These are phyloP conservation scores for Leptopilina boulardi DNA, from an alignment of 1,140 invertebrate genomes.

Conservation along the genomic window DNA sequence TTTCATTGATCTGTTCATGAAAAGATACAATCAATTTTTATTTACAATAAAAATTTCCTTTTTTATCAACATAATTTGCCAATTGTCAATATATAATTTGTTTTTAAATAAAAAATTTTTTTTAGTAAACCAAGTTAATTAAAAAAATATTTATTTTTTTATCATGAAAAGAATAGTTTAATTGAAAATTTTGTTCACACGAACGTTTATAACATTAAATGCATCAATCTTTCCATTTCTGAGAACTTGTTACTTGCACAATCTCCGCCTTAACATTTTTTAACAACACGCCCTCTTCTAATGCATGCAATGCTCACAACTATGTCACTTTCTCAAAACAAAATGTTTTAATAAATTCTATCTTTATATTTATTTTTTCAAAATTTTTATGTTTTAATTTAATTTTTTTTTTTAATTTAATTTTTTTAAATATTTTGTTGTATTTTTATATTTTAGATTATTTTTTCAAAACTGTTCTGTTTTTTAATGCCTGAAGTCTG, in stretches of 20 bases:
- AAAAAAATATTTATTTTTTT: no score
- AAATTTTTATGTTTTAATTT: neutral
- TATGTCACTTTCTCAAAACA: neutral
- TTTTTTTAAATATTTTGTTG: neutral
- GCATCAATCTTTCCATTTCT: slow-evolving; percentile 33
- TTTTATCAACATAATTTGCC: no score
- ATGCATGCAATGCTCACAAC: neutral
- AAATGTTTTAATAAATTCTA: neutral
- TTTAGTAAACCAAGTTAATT: no score
- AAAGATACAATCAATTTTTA: neutral
- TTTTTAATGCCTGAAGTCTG: neutral
- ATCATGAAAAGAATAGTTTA: neutral
- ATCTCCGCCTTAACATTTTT: slow-evolving; percentile 7
- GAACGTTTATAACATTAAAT: neutral
- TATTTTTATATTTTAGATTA: neutral
- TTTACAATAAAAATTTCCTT: no score
- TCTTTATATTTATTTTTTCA: neutral
- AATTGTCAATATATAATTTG: neutral
- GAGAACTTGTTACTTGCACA: slow-evolving; percentile 14
- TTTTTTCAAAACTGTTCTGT: neutral
- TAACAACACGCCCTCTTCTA: slow-evolving; percentile 18
- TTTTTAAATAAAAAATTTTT: neutral
- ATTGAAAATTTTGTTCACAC: slow-evolving; percentile 1
- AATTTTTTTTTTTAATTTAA: neutral
- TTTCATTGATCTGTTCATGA: neutral